Evolutionary conservation across 1,140 invertebrate species (phyloP), one percentile per base, ranked within the genome.

Genomic region (Sycophaga agraensis): DNA sequence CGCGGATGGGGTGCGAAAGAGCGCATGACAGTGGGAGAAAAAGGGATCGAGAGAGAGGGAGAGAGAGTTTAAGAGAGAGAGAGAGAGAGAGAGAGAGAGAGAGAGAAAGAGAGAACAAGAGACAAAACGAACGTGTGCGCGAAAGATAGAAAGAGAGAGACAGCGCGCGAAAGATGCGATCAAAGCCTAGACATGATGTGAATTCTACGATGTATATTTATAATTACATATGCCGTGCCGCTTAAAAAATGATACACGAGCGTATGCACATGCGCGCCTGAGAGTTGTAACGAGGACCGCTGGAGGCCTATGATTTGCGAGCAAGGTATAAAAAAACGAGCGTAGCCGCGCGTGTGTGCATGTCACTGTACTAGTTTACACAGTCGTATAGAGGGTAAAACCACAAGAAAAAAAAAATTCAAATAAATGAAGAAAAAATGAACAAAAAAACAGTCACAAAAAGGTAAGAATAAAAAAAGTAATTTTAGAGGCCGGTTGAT

Each of bases 151-250:
- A 1, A 50, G 16, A 34, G 28, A 37, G n/a, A 51, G 35, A 37
- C 4, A 63, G 8, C 11, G 22, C 57, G 17, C 35, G 21, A 34
- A 22, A 37, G 16, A 22, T 42, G 37, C 26, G 19, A 50, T 17
- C 1, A 35, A 17, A 42, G 51, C 17, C 28, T 39, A 31, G 11
- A 58, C n/a, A n/a, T n/a, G n/a, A n/a, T n/a, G n/a, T n/a, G n/a
- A 11, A 64, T 58, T 53, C 35, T 71, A 65, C 50, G 64, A 51
- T 58, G 37, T 63, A 58, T 46, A 63, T 63, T 58, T 57, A 57
- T 71, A 70, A 68, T 71, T 70, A 66, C 60, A 60, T 70, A 68
- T 66, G 65, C 72, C 70, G 68, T 73, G 74, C 54, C 45, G 69
- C 73, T 72, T 75, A 39, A 53, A 49, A 57, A 48, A 16, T 37